Evolutionary conservation across 2,797 vertebrate genomes (phyloP).

Genomic region (Manis pentadactyla): DNA sequence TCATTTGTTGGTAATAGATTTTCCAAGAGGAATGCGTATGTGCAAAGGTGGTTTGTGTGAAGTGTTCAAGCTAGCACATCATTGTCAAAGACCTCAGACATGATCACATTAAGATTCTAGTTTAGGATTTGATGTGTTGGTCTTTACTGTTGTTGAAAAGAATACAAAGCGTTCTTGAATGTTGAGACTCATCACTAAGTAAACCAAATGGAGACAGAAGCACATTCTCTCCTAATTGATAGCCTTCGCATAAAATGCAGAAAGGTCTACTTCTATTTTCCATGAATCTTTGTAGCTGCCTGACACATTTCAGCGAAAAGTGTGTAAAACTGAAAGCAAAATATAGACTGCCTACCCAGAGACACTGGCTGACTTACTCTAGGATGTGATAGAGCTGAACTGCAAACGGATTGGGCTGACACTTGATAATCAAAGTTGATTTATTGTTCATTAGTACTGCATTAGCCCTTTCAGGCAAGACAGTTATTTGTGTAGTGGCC

Average conservation of each 20-base stretch:
- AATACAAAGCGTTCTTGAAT: constrained; percentile 30
- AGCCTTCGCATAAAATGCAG: constrained; percentile 13
- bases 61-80: constrained; percentile 28
- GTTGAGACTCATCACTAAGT: constrained; percentile 5
- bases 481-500: constrained; percentile 97
- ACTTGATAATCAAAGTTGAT: constrained; percentile 99
- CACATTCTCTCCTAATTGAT: constrained; percentile 23
- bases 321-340: constrained; percentile 88
- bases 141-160: constrained; percentile 38
- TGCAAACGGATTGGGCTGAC: constrained; percentile 96
- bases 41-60: constrained; percentile 27
- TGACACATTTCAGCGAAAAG: constrained; percentile 86
- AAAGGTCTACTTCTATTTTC: constrained; percentile 73
- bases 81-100: constrained; percentile 32
- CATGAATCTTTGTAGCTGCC: constrained; percentile 69
- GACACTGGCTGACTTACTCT: constrained; percentile 89
- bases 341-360: constrained; percentile 83
- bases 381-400: constrained; percentile 90
- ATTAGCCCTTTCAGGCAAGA: constrained; percentile 97
- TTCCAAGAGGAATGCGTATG: not conserved
- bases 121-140: constrained; percentile 26
- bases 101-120: constrained; percentile 14
- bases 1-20: constrained; percentile 36
- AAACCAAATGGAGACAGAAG: constrained; percentile 31
- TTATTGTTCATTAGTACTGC: constrained; percentile 99